phyloP scores from a whole-genome alignment of 2,797 vertebrate genomes.

The Cebuella pygmaea region DNA sequence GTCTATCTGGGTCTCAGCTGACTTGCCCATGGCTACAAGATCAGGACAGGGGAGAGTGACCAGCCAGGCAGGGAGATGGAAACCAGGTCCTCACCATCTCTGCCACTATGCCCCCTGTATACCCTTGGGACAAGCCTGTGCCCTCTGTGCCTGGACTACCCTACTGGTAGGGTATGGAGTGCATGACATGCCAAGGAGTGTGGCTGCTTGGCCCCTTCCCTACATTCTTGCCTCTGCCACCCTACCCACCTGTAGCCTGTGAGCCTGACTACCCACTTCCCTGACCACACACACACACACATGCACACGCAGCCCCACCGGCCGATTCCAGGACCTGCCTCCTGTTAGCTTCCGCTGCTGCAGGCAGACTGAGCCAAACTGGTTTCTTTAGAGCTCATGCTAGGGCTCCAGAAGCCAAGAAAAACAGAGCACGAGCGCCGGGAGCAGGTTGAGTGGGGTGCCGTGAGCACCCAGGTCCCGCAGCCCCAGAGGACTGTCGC shows the following conservation, averaged over 20 bases:
- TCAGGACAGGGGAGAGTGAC: background rate
- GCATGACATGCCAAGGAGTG: background rate
- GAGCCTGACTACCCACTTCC: background rate
- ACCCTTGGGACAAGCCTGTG: background rate
- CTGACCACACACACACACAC: background rate
- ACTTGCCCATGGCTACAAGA: background rate
- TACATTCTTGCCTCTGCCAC: background rate
- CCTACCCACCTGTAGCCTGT: background rate
- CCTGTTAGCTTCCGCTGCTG: background rate
- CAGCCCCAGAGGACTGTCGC: background rate
- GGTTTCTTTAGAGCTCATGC: background rate
- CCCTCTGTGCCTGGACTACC: background rate
- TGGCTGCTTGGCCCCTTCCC: background rate
- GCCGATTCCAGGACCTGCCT: background rate
- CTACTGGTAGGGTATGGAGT: background rate
- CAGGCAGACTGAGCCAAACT: background rate
- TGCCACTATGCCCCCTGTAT: background rate
- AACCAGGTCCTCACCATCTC: background rate
- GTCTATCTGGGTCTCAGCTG: background rate
- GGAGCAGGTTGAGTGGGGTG: background rate
- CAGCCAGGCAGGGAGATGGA: background rate
- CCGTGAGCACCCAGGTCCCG: background rate
- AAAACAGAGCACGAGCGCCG: background rate
- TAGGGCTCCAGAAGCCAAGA: background rate
- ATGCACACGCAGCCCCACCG: background rate